Evolutionary conservation across 2,113 vertebrate genomes (phyloP), one percentile per base, ranked within the genome.

Genomic region (Limnothrissa miodon): DNA sequence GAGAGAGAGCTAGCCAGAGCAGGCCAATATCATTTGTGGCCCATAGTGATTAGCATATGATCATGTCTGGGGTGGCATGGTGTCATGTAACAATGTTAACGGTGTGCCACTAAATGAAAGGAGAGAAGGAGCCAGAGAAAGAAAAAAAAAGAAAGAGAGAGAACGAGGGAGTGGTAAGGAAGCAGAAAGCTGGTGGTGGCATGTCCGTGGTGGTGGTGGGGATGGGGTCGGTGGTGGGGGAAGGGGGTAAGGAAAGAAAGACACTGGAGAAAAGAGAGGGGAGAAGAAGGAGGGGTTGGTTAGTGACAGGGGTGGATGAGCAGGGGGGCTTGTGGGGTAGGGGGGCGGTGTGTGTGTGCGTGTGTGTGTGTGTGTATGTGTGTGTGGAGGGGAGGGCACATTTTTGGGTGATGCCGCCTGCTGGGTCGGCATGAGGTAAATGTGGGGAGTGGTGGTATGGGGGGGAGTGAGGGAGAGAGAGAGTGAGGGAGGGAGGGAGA

Each of bases 81-180:
- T 90, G 90, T 92, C 89, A 90, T 90, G 91, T 87, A 90, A 89
- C 91, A 90, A 90, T 93, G 91, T 92, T 92, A 92, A 89, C 92
- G 91, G 92, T 91, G 92, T 91, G 93, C 91, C 90, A 89, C 42
- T 87, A 88, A 86, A 45, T 1, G 21, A 11, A 44, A 45, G 39
- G 78, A 25, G 23, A 10, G 39, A 2, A 21, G 0, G 44, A 45
- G 79, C 89, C 84, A 56, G 6, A 56, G 33, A 44, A 53, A 42
- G 39, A 29, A 83, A 53, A 85, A 25, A 46, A 39, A 21, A 13
- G 74, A 29, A 45, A 36, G 66, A 78, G 45, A 36, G 42, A 25
- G 83, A 46, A 74, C 36, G 78, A 66, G 25, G 11, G 15, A 33
- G 46, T 29, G 56, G 56, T 7, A 56, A 53, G 9, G 51, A 36